Evolutionary conservation across 2,888 invertebrate genomes (phyloP).

Genomic region (Lasioglossum figueresi): DNA sequence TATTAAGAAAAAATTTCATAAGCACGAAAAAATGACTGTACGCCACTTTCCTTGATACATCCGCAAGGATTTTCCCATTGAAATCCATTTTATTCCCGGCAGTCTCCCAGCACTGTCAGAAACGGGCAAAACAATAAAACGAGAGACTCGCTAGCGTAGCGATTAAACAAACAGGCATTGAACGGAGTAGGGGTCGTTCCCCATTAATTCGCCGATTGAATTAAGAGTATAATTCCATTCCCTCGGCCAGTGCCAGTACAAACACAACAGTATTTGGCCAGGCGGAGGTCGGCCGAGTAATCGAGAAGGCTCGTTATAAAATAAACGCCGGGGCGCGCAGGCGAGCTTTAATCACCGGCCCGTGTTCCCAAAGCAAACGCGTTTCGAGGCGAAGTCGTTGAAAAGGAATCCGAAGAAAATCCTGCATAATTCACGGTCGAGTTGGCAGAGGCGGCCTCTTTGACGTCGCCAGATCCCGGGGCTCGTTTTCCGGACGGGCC

Average conservation of each 20-base stretch:
- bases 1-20: too few relatives aligned
- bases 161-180: background rate
- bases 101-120: background rate
- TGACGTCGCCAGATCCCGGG: slow-evolving; percentile 45
- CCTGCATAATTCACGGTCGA: slow-evolving; percentile 67
- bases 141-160: background rate
- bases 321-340: background rate
- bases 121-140: background rate
- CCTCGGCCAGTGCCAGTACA: background rate
- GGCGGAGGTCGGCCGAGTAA: background rate
- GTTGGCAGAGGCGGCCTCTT: slow-evolving; percentile 43
- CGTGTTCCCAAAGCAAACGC: slow-evolving; percentile 46
- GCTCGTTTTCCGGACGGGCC: slow-evolving; percentile 48
- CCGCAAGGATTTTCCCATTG: background rate
- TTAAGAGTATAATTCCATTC: background rate
- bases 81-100: background rate
- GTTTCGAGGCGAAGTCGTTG: slow-evolving; percentile 15
- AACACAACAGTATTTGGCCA: background rate
- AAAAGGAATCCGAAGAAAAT: slow-evolving; percentile 63
- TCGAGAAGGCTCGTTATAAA: slow-evolving; percentile 6
- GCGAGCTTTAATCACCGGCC: slow-evolving; percentile 47
- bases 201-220: slow-evolving; percentile 3
- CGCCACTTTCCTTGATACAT: background rate
- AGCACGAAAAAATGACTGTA: too few relatives aligned
- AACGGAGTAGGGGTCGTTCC: background rate